Base-by-base conservation (phyloP, 2,888 invertebrate species). In the Trisateles emortualis region DNA sequence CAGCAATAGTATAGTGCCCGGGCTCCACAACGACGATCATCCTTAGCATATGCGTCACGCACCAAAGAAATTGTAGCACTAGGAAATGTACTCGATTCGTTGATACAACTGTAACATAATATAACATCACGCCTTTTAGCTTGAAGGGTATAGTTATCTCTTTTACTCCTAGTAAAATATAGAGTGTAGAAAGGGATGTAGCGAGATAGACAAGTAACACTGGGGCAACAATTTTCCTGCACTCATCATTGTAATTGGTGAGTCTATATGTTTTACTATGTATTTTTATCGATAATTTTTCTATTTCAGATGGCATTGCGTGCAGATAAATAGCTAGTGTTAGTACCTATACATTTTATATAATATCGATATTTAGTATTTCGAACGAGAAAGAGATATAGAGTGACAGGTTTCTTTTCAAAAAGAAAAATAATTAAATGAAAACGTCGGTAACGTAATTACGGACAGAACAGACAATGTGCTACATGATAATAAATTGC, bases 11-110 rank as follows among this genome's bases (percentile, higher is more conserved):
- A 46, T 88, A 87, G 61, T 95, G 94, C 38, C 94, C 93, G 0
- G 95, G 95, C 45, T 95, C 94, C 0, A 95, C 94, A 0, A 94
- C 87, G 3, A 95, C 88, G 8, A 94, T 76, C 86, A 95, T 88
- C 1, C 94, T 79, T 38, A 93, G 77, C 64, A 93, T 70, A 60
- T 95, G 95, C 0, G 93, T 93, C 30, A 88, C 72, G 48, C 94
- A 94, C 95, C 95, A 95, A 33, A 94, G 71, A 59, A 91, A 88
- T 76, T 95, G 94, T 8, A 94, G 88, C 13, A 90, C 78, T 19
- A 94, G 78, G 71, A 94, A 91, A 52, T 94, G 86, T 59, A 87
- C 76, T 46, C 93, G 72, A 74, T 93, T 82, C 24, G 87, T 76
- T 3, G 92, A 85, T 55, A 93, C 74, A 63, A 90, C 87, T 92